phyloP scores from a whole-genome alignment of 2,888 invertebrate species.

The Brachylomia viminalis region DNA sequence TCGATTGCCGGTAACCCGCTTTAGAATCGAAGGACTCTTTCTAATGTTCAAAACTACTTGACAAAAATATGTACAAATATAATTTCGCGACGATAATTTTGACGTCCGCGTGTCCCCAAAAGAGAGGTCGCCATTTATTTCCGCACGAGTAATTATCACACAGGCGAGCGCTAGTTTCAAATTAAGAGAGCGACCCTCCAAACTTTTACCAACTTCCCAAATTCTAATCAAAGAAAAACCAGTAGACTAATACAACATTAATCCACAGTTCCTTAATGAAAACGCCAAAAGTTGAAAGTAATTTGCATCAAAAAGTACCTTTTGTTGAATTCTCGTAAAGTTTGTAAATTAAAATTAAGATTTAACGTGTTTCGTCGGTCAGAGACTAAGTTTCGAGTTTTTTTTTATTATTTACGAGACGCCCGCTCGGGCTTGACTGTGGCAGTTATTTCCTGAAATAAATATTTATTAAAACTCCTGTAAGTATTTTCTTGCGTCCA shows the following conservation, averaged over 20 bases:
- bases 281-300: conserved; percentile 79
- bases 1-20: neutral
- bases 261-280: conserved; percentile 80
- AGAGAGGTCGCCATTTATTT: conserved; percentile 17
- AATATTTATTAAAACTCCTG: conserved; percentile 56
- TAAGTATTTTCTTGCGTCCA: conserved; percentile 18
- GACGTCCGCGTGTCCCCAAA: neutral
- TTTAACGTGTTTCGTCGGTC: conserved; percentile 78
- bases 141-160: conserved; percentile 49
- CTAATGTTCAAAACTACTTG: neutral
- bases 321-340: conserved; percentile 73
- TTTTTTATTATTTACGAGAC: conserved; percentile 70
- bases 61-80: neutral
- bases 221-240: conserved; percentile 73
- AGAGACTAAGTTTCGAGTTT: conserved; percentile 70
- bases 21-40: neutral
- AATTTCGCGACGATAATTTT: neutral
- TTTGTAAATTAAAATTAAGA: conserved; percentile 84
- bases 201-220: conserved; percentile 53
- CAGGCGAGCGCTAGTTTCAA: conserved; percentile 46
- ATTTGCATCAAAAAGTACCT: conserved; percentile 83
- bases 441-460: conserved; percentile 53
- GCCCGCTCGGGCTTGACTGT: conserved; percentile 47
- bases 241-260: conserved; percentile 72
- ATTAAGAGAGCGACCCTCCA: conserved; percentile 35